Evolutionary conservation across 2,888 invertebrate species (phyloP).

Genomic region (Thereva nobilitata): DNA sequence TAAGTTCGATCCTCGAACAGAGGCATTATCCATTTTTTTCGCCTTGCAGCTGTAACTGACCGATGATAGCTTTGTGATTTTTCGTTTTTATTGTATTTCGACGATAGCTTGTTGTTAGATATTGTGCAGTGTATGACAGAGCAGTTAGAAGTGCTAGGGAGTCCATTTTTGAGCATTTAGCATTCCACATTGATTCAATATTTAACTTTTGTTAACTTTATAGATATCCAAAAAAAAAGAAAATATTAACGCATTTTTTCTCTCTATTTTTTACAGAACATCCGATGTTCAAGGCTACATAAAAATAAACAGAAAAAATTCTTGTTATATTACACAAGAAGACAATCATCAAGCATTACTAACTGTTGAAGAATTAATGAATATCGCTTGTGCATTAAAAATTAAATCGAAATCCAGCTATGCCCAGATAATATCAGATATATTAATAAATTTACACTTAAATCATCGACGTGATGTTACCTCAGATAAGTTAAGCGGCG

Average conservation of each 20-base stretch:
- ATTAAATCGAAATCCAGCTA: slow-evolving; percentile 55
- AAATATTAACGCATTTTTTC: slow-evolving; percentile 27
- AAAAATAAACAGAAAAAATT: slow-evolving; percentile 71
- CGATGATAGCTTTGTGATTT: no score
- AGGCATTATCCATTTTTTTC: no score
- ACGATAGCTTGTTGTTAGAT: no score
- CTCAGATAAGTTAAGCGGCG: slow-evolving; percentile 70
- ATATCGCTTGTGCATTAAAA: slow-evolving; percentile 76
- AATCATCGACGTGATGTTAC: slow-evolving; percentile 53
- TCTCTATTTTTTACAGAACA: slow-evolving; percentile 58
- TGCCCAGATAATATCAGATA: slow-evolving; percentile 51
- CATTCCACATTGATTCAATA: no score
- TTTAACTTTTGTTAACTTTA: no score
- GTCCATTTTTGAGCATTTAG: no score
- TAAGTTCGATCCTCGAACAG: no score
- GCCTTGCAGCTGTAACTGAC: no score
- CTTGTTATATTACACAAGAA: slow-evolving; percentile 83
- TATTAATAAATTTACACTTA: slow-evolving; percentile 53
- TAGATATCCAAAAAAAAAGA: slow-evolving; percentile 6
- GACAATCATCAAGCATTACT: slow-evolving; percentile 74
- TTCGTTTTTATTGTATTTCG: no score
- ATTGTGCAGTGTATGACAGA: no score
- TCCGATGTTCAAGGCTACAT: slow-evolving; percentile 70
- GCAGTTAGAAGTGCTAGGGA: no score
- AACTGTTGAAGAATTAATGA: slow-evolving; percentile 76